phyloP scores from a whole-genome alignment of 2,113 vertebrate genomes.

The Solea senegalensis region DNA sequence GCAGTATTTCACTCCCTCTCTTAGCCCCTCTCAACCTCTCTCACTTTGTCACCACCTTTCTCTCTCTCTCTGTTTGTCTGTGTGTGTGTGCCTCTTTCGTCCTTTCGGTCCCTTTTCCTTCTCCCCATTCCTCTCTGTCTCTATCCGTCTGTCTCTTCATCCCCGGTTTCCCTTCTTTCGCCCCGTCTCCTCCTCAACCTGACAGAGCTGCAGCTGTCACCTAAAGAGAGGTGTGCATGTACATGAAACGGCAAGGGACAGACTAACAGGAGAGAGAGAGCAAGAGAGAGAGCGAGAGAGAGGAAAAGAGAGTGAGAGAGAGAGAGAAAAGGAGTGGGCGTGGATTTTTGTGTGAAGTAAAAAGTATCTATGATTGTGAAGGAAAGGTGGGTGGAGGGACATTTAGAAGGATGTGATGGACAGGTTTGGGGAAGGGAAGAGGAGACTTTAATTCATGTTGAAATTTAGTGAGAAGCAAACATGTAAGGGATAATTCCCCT shows the following conservation, averaged over 20 bases:
- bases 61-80: conserved; percentile 24
- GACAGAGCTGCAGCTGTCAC: conserved; percentile 67
- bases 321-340: conserved; percentile 22
- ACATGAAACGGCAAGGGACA: conserved; percentile 49
- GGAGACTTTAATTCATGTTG: background rate
- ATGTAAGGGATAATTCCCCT: background rate
- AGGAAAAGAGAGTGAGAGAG: conserved; percentile 6
- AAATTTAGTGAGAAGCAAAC: background rate
- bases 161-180: conserved; percentile 30
- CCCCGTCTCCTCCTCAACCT: conserved; percentile 55
- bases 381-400: conserved; percentile 35
- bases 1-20: conserved; percentile 72
- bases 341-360: conserved; percentile 20
- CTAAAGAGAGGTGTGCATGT: conserved; percentile 45
- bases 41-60: conserved; percentile 40
- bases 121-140: conserved; percentile 18
- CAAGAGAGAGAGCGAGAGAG: background rate
- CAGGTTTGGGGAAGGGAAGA: background rate
- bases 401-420: background rate
- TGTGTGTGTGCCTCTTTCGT: conserved; percentile 7
- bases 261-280: conserved; percentile 28
- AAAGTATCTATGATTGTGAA: conserved; percentile 37
- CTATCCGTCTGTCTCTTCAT: conserved; percentile 42
- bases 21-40: conserved; percentile 39
- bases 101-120: conserved; percentile 11